phyloP scores from a whole-genome alignment of 2,797 vertebrate genomes.

The Phoebastria nigripes region DNA sequence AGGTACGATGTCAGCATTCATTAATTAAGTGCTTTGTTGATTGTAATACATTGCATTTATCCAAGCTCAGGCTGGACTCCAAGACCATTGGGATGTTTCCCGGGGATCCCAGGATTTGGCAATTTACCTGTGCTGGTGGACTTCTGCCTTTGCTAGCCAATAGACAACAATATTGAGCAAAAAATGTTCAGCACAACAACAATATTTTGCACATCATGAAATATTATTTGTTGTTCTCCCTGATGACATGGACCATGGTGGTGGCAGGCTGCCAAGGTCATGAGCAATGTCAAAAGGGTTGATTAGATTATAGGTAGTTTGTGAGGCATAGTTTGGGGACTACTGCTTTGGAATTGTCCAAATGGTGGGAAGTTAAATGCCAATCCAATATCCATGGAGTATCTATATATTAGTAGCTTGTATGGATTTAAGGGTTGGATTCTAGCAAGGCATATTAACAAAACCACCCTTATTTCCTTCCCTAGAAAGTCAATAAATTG shows the following conservation, averaged over 20 bases:
- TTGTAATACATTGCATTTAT: conserved; percentile 19
- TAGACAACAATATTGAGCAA: not conserved
- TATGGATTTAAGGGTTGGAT: not conserved
- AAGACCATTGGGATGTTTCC: conserved; percentile 35
- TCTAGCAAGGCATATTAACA: not conserved
- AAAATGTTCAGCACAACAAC: not conserved
- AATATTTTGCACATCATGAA: not conserved
- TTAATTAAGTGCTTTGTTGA: conserved; percentile 49
- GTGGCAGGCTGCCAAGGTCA: not conserved
- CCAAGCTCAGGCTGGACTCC: conserved; percentile 9
- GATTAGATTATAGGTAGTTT: not conserved
- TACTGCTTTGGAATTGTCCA: not conserved
- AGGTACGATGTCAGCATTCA: conserved; percentile 43
- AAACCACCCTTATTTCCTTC: not conserved
- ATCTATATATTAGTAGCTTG: not conserved
- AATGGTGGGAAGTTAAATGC: not conserved
- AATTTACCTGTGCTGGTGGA: not conserved
- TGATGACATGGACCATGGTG: not conserved
- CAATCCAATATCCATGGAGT: not conserved
- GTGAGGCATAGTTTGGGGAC: not conserved
- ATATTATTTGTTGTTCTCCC: not conserved
- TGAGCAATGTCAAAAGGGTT: not conserved
- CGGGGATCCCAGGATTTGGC: conserved; percentile 25
- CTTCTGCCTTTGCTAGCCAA: not conserved
- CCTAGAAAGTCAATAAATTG: not conserved